phyloP scores from a whole-genome alignment of 2,797 vertebrate species.

The Smutsia gigantea region DNA sequence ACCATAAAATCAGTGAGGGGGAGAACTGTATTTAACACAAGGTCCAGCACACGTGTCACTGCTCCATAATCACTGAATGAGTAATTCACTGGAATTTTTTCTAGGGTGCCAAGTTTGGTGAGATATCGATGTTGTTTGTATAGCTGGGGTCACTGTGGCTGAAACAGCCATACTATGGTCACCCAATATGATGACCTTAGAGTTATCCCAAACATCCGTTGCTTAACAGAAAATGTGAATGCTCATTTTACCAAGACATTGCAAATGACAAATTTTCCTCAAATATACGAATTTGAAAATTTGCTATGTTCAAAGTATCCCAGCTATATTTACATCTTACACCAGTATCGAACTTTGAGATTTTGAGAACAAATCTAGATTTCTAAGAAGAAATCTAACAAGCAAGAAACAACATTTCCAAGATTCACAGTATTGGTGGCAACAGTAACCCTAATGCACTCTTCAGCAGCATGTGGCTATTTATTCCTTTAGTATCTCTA shows the following conservation, averaged over 20 bases:
- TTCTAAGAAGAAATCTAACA: conserved; percentile 28
- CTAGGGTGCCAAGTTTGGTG: neutral
- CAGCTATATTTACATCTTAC: neutral
- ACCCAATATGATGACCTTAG: neutral
- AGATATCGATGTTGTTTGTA: neutral
- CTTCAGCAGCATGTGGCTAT: neutral
- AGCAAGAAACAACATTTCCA: neutral
- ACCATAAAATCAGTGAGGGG: neutral
- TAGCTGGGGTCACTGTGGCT: neutral
- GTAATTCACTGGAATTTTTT: neutral
- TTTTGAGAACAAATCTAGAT: conserved; percentile 2
- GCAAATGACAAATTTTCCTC: neutral
- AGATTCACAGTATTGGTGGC: neutral
- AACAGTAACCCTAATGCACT: conserved; percentile 16
- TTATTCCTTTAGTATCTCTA: neutral
- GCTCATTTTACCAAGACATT: accelerated
- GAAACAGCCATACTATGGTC: neutral
- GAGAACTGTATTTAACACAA: neutral
- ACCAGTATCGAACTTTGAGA: neutral
- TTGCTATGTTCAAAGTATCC: neutral
- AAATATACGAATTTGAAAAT: neutral
- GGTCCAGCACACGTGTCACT: neutral
- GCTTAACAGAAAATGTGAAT: neutral
- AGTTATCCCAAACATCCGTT: neutral
- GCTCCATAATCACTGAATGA: neutral